These are phyloP conservation scores for Nipponacmea schrenckii DNA, from an alignment of 2,888 invertebrate species.

Conservation along the genomic window DNA sequence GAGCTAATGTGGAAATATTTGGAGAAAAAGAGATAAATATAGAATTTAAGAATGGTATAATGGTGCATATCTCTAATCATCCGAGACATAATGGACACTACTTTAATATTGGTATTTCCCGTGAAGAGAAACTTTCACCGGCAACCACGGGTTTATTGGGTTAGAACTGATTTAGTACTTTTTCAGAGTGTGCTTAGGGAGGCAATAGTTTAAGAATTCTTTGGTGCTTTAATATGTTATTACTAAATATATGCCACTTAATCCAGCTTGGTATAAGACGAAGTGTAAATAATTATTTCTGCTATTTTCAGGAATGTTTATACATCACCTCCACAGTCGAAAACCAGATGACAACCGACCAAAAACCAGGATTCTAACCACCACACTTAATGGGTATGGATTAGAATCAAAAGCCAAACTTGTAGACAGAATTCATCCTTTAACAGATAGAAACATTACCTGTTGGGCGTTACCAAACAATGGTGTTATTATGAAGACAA, in stretches of 20 bases:
- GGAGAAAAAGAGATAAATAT: not conserved
- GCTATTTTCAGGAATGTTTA: not conserved
- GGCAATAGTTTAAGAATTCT: too few species aligned
- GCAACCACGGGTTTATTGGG: conserved; percentile 26
- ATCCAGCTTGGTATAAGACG: too few species aligned
- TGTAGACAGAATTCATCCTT: not conserved
- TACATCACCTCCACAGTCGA: not conserved
- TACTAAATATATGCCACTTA: too few species aligned
- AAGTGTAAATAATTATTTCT: too few species aligned
- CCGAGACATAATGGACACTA: not conserved
- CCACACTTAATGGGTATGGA: not conserved
- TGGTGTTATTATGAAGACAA: not conserved
- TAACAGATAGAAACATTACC: not conserved
- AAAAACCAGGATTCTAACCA: not conserved
- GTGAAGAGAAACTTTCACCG: conserved; percentile 22
- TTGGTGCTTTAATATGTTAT: too few species aligned
- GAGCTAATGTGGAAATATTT: not conserved
- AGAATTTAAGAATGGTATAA: not conserved
- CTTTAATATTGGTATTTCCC: conserved; percentile 26
- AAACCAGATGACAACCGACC: not conserved
- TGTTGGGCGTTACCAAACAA: not conserved
- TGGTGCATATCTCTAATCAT: not conserved
- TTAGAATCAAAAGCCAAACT: not conserved
- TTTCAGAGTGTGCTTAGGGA: too few species aligned
- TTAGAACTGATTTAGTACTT: not conserved